Evolutionary conservation across 2,797 vertebrate genomes (phyloP), one percentile per base, ranked within the genome.

Genomic region (Chiroxiphia lanceolata): DNA sequence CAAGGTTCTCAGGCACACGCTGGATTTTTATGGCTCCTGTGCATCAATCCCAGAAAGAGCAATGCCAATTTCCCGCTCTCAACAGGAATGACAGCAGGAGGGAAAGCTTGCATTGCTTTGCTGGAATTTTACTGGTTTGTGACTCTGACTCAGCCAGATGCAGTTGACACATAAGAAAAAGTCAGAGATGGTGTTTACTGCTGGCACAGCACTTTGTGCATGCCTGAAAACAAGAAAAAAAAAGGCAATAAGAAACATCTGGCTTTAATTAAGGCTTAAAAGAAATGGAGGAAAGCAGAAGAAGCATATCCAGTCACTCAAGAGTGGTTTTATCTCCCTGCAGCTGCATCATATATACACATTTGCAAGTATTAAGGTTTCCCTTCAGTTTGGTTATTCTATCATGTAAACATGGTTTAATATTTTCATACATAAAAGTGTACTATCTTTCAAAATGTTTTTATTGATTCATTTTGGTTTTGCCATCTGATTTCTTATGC

Each of bases 221-320:
- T 67, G 29, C 81, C 93, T 77, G 83, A 90, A 96, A 95, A 93
- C 53, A 85, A 40, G 38, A 70, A 88, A 74, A 86, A 86, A 33
- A 94, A 93, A 71, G 75, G 56, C 77, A 94, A 87, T 85, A 85
- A 89, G 68, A 93, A 95, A 89, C 90, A 95, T 89, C 90, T 96
- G 94, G 17, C 38, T 93, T 33, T 81, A 77, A 92, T 85, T 77
- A 94, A 85, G 45, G 29, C 74, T 80, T 38, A 44, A 85, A 91
- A 93, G 78, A 87, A 95, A 75, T 34, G 48, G 26, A 87, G 25
- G 42, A 89, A 85, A 94, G 60, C 71, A 92, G 48, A 87, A 89
- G 34, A 94, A 94, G 64, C 5, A 31, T 22, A 72, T 64, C 56
- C 70, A 68, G 80, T 64, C 89, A 72, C 20, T 72, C 33, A 92